These are phyloP conservation scores for Falco cherrug DNA, from an alignment of 2,797 vertebrate species.

Conservation along the genomic window DNA sequence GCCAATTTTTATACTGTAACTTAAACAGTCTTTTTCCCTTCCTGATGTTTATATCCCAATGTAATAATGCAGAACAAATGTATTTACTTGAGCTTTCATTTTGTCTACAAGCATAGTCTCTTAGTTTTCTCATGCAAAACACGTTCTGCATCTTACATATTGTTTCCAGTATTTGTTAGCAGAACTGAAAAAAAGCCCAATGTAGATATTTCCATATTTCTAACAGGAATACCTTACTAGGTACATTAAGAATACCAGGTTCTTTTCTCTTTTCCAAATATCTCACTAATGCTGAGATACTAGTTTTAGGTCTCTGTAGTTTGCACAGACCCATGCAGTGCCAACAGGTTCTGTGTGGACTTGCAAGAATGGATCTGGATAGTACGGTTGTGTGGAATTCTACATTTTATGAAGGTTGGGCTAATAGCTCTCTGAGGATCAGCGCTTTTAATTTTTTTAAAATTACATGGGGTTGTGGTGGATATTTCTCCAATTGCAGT, in stretches of 20 bases:
- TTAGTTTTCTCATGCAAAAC: neutral
- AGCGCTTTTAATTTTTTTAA: neutral
- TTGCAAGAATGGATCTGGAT: neutral
- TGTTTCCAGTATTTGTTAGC: neutral
- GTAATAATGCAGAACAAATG: neutral
- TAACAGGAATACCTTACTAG: neutral
- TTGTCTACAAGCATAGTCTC: neutral
- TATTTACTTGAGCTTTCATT: neutral
- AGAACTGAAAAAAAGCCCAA: neutral
- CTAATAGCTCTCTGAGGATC: neutral
- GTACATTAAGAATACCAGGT: neutral
- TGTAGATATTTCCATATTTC: neutral
- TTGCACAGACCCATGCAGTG: neutral
- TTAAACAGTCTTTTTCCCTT: neutral
- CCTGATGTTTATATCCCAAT: neutral
- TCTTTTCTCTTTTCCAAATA: neutral
- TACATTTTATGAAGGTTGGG: neutral
- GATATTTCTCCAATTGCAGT: neutral
- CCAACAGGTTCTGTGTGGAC: neutral
- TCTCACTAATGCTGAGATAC: neutral
- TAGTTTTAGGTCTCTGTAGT: neutral
- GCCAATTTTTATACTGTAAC: neutral
- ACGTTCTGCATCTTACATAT: neutral
- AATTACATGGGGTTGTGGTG: neutral
- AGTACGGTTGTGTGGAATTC: neutral